Percentiles rank a stretch among this genome's conserved stretches.
These are phyloP conservation scores for Campoplex nolae DNA, from an alignment of 2,888 invertebrate genomes.

Conservation along the genomic window DNA sequence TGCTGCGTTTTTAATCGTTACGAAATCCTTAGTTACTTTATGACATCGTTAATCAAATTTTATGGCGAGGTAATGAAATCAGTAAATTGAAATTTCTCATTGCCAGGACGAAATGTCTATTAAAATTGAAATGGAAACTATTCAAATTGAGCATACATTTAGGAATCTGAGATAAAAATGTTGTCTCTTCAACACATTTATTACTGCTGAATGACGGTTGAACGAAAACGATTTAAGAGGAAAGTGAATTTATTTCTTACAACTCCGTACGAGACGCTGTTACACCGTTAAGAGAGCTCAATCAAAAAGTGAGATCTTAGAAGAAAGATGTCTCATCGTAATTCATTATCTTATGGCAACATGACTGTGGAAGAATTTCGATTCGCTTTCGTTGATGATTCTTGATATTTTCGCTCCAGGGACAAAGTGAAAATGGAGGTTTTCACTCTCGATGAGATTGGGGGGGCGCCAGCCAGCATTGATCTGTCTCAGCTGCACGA, in stretches of 20 bases:
- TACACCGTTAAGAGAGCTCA: not conserved
- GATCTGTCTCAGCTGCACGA: conserved; percentile 64
- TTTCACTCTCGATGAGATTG: conserved; percentile 66
- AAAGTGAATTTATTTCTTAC: not conserved
- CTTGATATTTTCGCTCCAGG: conserved; percentile 14
- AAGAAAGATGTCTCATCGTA: not conserved
- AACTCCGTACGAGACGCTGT: not conserved
- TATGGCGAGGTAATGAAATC: not conserved
- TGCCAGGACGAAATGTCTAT: not conserved
- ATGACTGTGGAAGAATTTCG: conserved; percentile 44
- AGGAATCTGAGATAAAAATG: not conserved
- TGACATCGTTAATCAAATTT: not conserved
- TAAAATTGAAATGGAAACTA: not conserved
- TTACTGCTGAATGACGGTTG: not conserved
- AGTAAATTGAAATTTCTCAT: not conserved
- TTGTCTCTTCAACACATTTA: not conserved
- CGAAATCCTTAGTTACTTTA: not conserved
- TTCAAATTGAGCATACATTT: not conserved
- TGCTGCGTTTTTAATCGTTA: not conserved
- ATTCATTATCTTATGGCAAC: conserved; percentile 18
- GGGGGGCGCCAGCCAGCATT: conserved; percentile 66
- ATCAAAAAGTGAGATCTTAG: not conserved
- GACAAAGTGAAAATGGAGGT: conserved; percentile 38
- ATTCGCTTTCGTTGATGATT: conserved; percentile 57
- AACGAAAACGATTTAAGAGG: not conserved